A percentile compares a stretch with the other conserved stretches of the same genome.
These are phyloP conservation scores for Pseudochirops corinnae DNA, from an alignment of 2,797 vertebrate species.

Conservation along the genomic window DNA sequence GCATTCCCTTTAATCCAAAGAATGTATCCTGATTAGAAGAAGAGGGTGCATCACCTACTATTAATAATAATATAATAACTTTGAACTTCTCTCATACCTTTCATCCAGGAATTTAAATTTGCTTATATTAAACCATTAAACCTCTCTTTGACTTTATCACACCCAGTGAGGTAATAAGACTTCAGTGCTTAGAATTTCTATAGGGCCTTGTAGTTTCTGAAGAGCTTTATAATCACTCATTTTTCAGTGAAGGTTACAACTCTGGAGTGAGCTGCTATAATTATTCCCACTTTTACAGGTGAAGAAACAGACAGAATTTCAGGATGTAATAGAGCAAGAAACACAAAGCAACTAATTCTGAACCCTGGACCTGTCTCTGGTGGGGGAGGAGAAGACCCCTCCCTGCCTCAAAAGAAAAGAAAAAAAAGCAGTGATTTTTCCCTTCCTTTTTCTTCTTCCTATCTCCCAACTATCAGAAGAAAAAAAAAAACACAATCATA, in stretches of 20 bases:
- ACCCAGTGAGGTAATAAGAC: constrained; percentile 54
- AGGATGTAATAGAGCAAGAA: not conserved
- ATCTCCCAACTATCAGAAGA: not conserved
- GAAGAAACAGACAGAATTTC: constrained; percentile 63
- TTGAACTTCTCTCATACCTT: constrained; percentile 66
- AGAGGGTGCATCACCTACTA: constrained; percentile 50
- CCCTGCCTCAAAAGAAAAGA: not conserved
- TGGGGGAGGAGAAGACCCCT: not conserved
- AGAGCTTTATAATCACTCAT: constrained; percentile 55
- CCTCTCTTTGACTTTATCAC: constrained; percentile 63
- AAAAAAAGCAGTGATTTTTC: not conserved
- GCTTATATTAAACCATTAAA: constrained; percentile 63
- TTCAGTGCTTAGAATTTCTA: constrained; percentile 48
- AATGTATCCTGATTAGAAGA: constrained; percentile 70
- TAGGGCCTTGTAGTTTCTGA: constrained; percentile 51
- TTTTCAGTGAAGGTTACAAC: constrained; percentile 50
- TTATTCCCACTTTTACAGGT: constrained; percentile 41
- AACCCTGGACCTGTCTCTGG: constrained; percentile 6
- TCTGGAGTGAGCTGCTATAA: constrained; percentile 45
- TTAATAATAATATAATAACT: constrained; percentile 71
- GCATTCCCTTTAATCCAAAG: constrained; percentile 67
- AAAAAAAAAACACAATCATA: not conserved
- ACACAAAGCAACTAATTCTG: constrained; percentile 26
- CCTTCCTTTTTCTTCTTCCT: not conserved
- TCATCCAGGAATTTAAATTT: constrained; percentile 67